Base-by-base conservation (phyloP, 30 jellyfish, hydroid and myxozoan species). In the Mastigias papua region DNA sequence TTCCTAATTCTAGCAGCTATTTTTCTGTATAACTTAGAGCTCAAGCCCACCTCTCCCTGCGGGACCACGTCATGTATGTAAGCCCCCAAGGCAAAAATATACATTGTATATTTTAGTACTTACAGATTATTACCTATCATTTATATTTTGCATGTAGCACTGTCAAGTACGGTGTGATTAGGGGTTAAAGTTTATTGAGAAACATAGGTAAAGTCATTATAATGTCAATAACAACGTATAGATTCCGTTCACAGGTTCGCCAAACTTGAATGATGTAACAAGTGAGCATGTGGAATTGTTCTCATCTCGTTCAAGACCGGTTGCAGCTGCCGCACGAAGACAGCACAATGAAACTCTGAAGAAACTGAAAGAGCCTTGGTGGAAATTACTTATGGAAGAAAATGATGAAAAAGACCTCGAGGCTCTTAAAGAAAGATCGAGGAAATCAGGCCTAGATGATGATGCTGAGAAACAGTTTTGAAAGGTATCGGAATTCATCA, bases 221-320 rank as follows among this genome's bases (percentile, higher is more conserved):
- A n/a, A n/a, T n/a, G n/a, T n/a, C n/a, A n/a, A n/a, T n/a, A n/a
- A n/a, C n/a, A n/a, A n/a, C n/a, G n/a, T 42, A 42, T 8, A 42
- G 54, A 42, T 4, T 42, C 13, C 54, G 54, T 42, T 42, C 13
- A 33, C 48, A 65, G 88, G 42, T 72, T 1, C 76, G 2, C 96
- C 96, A 37, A 46, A 48, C 9, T 84, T 88, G 35, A 20, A 58
- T 25, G 86, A 69, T 28, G 92, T 79, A 35, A 81, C 84, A 4
- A 48, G 81, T 48, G 69, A 68, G 27, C 85, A 76, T 46, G 76
- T 76, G 37, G 91, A 88, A 48, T 13, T 37, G 61, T 48, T 78
- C 5, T 78, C 82, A 27, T 88, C 96, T 27, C 91, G 86, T 51
- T 88, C 96, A 10, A 69, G 65, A 1, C 96, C 96, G 25, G 89